Conservation (phyloP, 2,797 vertebrate species). For the Sebastes wilsoni region DNA sequence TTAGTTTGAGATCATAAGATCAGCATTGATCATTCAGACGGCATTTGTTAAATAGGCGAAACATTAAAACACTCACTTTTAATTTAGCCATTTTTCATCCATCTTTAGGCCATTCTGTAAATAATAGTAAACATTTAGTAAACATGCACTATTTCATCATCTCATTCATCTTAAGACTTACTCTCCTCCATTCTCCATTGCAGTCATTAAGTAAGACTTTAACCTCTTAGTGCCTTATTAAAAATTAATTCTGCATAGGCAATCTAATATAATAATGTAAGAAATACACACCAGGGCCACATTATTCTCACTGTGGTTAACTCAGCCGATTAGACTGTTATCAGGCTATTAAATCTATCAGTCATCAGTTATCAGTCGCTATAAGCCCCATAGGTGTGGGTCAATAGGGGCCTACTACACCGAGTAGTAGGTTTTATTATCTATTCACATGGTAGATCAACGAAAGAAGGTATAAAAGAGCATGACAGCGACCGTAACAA, state of each 20-base stretch:
- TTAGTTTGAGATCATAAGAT: conserved; percentile 82
- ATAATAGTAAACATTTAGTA: conserved; percentile 16
- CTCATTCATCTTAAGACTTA: conserved; percentile 10
- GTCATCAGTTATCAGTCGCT: too few relatives aligned
- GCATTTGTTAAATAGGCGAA: conserved; percentile 3
- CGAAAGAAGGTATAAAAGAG: too few relatives aligned
- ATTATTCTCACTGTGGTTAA: neutral
- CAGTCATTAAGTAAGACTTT: neutral
- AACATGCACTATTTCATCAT: conserved; percentile 12
- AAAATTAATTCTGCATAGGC: neutral
- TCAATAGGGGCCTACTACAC: too few relatives aligned
- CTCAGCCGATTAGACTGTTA: too few relatives aligned
- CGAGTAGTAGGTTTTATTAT: too few relatives aligned
- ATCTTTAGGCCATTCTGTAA: neutral
- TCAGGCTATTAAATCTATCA: too few relatives aligned
- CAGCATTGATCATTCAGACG: conserved; percentile 10
- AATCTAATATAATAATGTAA: neutral
- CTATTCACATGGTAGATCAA: too few relatives aligned
- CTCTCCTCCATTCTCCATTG: neutral
- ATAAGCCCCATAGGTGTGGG: too few relatives aligned
- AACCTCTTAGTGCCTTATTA: conserved; percentile 17
- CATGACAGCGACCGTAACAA: too few relatives aligned
- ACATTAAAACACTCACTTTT: neutral
- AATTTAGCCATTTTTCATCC: conserved; percentile 25
- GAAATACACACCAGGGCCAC: neutral